Percentiles rank a stretch among this genome's conserved stretches.
These are phyloP conservation scores for Melipona bicolor DNA, from an alignment of 2,888 invertebrate species.

Conservation along the genomic window DNA sequence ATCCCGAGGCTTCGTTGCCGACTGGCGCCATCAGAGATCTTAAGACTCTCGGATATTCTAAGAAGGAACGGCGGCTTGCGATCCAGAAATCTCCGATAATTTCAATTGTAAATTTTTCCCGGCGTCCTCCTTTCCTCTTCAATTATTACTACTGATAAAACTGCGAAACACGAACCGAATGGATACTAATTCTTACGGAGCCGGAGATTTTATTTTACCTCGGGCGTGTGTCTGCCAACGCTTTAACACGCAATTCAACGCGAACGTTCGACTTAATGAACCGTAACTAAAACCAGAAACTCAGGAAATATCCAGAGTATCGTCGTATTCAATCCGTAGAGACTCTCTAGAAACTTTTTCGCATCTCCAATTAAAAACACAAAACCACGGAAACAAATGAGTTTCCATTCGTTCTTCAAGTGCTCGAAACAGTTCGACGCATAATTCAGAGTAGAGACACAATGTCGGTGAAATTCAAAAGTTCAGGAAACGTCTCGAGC, in stretches of 20 bases:
- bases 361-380: not conserved
- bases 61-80: not conserved
- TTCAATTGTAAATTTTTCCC: not conserved
- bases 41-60: not conserved
- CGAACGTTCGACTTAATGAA: not conserved
- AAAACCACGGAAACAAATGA: not conserved
- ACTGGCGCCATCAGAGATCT: conserved; percentile 9
- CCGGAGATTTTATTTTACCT: not conserved
- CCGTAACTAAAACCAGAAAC: not conserved
- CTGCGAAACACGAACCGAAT: not conserved
- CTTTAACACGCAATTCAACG: not conserved
- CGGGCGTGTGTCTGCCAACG: not conserved
- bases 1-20: not conserved
- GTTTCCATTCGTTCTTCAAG: not conserved
- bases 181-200: not conserved
- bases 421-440: not conserved
- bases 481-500: not conserved
- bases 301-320: not conserved
- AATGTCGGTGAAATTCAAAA: not conserved
- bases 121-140: not conserved
- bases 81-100: not conserved
- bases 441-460: not conserved
- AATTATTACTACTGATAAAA: not conserved
- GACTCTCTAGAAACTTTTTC: not conserved
- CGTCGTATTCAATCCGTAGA: not conserved